Base-by-base conservation (phyloP, 2,888 invertebrate genomes). In the Andrena bicolor region DNA sequence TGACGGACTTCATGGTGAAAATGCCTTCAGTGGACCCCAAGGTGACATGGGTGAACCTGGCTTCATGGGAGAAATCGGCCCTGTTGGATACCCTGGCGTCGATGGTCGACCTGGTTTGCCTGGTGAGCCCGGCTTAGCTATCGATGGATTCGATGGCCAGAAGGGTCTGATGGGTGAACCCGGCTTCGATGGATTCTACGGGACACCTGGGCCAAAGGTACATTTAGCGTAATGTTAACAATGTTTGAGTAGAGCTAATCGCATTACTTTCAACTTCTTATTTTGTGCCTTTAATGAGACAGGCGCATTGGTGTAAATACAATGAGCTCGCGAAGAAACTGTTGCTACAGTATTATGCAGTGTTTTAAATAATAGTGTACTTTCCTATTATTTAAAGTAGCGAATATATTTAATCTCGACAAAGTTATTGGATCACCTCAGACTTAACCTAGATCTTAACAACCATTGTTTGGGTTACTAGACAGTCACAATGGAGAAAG, bases 61-160 rank as follows among this genome's bases (percentile, higher is more conserved):
- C 58, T 95, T 95, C 20, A 96, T 96, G 91, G 98, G 95, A 58
- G 97, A 96, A 61, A 94, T 95, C 2, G 95, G 96, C 68, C 95
- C 96, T 51, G 95, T 95, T 56, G 98, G 98, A 13, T 96, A 96
- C 0, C 94, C 95, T 4, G 98, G 98, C 65, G 96, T 96, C 76
- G 94, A 94, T 69, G 98, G 98, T 6, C 94, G 95, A 35, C 96
- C 96, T 56, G 97, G 98, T 75, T 90, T 94, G 2, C 96, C 96
- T 0, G 97, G 97, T 66, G 93, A 92, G 30, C 95, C 95, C 48
- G 97, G 97, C 16, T 86, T 94, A 1, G 84, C 89, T 0, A 86
- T 76, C 0, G 76, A 90, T 5, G 93, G 93, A 26, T 90, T 84
- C 8, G 68, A 89, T 20, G 93, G 93, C 1, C 0, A 73, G 0